A percentile compares a stretch with the other conserved stretches of the same genome.
Conservation (phyloP, 2,888 invertebrate species). For the Xestoiulus laeticollis region DNA sequence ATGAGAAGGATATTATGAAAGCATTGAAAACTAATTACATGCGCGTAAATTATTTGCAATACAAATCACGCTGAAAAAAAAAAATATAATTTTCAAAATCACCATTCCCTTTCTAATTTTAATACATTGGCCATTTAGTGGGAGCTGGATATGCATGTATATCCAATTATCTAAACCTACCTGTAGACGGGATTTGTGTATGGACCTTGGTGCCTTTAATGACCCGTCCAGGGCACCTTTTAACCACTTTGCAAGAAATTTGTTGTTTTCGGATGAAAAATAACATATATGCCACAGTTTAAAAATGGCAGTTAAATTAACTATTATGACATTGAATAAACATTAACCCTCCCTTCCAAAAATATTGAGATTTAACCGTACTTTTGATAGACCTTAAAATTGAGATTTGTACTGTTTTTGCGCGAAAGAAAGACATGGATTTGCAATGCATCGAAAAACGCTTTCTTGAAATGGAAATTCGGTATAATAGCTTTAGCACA, state of each 20-base stretch:
- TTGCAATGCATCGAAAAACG: neutral
- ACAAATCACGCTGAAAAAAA: neutral
- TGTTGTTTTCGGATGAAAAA: neutral
- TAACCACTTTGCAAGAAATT: neutral
- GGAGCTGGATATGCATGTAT: neutral
- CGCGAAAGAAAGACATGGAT: neutral
- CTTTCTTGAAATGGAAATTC: constrained; percentile 34
- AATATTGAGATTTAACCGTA: neutral
- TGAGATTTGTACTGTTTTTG: neutral
- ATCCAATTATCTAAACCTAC: neutral
- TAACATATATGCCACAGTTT: neutral
- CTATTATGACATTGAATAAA: neutral
- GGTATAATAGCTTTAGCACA: constrained; percentile 32
- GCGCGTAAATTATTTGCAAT: neutral
- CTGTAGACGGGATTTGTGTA: constrained; percentile 14
- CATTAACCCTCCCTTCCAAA: neutral
- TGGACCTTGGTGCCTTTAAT: constrained; percentile 6
- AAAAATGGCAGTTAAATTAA: neutral
- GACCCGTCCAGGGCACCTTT: constrained; percentile 1
- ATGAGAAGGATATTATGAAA: neutral
- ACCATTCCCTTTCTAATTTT: neutral
- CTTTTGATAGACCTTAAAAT: neutral
- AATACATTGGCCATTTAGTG: neutral
- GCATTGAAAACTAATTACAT: neutral
- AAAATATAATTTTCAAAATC: neutral